phyloP scores from a whole-genome alignment of 2,888 invertebrate genomes.

The Leptinotarsa haldemani region DNA sequence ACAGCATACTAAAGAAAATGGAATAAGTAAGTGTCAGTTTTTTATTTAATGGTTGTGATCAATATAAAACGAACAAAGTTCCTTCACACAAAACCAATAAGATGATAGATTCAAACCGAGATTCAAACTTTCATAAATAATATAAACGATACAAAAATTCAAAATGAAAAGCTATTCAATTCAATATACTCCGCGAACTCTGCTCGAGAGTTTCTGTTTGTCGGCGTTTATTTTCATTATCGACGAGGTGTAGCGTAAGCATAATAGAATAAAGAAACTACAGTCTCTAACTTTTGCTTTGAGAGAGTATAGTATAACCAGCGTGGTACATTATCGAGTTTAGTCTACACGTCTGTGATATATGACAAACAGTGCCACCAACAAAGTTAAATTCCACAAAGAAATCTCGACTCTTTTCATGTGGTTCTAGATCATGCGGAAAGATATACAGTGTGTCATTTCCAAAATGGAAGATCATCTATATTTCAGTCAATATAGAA shows the following conservation, averaged over 20 bases:
- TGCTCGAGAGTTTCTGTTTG: not conserved
- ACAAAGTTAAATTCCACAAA: not conserved
- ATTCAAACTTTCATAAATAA: too few species aligned
- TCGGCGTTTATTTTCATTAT: constrained; percentile 13
- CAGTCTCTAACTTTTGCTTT: constrained; percentile 11
- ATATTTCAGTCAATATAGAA: too few species aligned
- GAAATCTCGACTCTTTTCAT: too few species aligned
- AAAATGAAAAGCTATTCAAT: too few species aligned
- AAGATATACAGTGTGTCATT: not conserved
- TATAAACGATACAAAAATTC: too few species aligned
- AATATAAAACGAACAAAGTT: too few species aligned
- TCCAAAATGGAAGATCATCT: too few species aligned
- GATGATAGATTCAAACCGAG: too few species aligned
- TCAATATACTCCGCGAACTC: not conserved
- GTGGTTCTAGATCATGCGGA: not conserved
- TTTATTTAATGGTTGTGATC: too few species aligned
- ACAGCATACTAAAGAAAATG: too few species aligned
- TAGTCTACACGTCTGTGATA: not conserved
- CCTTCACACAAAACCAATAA: too few species aligned
- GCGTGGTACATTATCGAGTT: not conserved
- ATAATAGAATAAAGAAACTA: constrained; percentile 16
- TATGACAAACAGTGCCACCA: not conserved
- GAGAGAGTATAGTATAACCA: not conserved
- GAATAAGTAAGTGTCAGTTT: too few species aligned
- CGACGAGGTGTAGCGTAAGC: constrained; percentile 3